These are phyloP conservation scores for Mastacembelus armatus DNA, from an alignment of 2,797 vertebrate species.

Conservation along the genomic window DNA sequence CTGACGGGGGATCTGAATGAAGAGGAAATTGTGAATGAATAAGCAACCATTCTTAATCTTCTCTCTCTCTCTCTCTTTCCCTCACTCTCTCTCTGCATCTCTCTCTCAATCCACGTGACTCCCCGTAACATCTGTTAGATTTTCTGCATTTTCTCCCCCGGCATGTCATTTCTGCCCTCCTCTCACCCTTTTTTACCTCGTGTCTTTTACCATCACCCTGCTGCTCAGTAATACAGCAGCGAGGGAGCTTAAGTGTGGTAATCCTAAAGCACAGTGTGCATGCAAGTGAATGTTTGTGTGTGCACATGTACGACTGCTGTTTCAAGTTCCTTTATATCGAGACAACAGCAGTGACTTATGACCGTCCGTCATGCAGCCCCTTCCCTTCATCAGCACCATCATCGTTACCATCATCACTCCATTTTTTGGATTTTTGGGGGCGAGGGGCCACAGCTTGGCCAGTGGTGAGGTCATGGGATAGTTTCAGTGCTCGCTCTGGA, in stretches of 20 bases:
- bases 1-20: constrained; percentile 61
- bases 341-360: constrained; percentile 69
- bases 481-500: constrained; percentile 70
- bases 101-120: too few species aligned
- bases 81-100: constrained; percentile 8
- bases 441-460: constrained; percentile 35
- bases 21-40: constrained; percentile 78
- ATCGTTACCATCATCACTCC: constrained; percentile 12
- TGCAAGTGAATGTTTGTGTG: constrained; percentile 22
- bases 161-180: background rate
- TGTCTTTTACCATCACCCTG: too few species aligned
- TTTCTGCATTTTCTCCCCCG: background rate
- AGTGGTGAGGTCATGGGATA: constrained; percentile 44
- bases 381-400: constrained; percentile 58
- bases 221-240: constrained; percentile 47
- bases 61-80: constrained; percentile 24
- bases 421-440: background rate
- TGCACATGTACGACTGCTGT: constrained; percentile 58
- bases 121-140: background rate
- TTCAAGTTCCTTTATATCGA: constrained; percentile 72
- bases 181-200: background rate
- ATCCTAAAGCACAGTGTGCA: constrained; percentile 75
- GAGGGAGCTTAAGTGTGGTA: constrained; percentile 77
- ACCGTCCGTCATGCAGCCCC: constrained; percentile 41
- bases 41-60: constrained; percentile 75